A percentile compares a stretch with the other conserved stretches of the same genome.
Conservation (phyloP, 2,888 invertebrate genomes). For the Andrena dorsata region DNA sequence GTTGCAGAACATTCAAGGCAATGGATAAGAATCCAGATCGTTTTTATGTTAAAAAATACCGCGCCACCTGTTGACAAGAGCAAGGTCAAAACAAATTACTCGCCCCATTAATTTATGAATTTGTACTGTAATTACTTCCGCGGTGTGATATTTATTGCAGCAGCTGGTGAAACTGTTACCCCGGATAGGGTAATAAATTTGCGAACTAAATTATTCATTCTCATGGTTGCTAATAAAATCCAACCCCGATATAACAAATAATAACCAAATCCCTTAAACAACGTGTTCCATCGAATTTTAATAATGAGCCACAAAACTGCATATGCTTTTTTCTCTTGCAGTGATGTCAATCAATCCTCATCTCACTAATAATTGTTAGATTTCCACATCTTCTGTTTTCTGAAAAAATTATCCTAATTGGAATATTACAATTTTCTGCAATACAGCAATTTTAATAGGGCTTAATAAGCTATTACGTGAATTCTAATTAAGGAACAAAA, state of each 20-base stretch:
- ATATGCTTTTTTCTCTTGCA: not conserved
- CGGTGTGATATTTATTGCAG: constrained; percentile 54
- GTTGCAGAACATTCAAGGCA: not conserved
- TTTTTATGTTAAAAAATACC: not conserved
- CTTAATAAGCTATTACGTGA: too few relatives aligned
- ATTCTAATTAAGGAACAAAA: too few relatives aligned
- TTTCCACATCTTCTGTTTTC: too few relatives aligned
- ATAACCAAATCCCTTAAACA: not conserved
- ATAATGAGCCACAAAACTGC: not conserved
- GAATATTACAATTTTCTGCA: too few relatives aligned
- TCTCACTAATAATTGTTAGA: too few relatives aligned
- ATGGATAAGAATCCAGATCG: not conserved
- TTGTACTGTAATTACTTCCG: constrained; percentile 49
- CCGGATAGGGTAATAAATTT: constrained; percentile 47
- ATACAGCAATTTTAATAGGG: too few relatives aligned
- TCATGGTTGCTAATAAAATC: constrained; percentile 44
- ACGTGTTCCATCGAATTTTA: not conserved
- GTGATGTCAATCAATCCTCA: not conserved
- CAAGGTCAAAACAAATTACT: constrained; percentile 30
- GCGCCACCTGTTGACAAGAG: constrained; percentile 33
- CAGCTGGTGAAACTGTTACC: constrained; percentile 51
- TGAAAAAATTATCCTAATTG: too few relatives aligned
- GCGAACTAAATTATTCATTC: constrained; percentile 27
- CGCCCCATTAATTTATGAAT: constrained; percentile 42
- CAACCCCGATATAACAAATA: constrained; percentile 7